Evolutionary conservation across 1,140 invertebrate genomes (phyloP).

Genomic region (Hestina assimilis): DNA sequence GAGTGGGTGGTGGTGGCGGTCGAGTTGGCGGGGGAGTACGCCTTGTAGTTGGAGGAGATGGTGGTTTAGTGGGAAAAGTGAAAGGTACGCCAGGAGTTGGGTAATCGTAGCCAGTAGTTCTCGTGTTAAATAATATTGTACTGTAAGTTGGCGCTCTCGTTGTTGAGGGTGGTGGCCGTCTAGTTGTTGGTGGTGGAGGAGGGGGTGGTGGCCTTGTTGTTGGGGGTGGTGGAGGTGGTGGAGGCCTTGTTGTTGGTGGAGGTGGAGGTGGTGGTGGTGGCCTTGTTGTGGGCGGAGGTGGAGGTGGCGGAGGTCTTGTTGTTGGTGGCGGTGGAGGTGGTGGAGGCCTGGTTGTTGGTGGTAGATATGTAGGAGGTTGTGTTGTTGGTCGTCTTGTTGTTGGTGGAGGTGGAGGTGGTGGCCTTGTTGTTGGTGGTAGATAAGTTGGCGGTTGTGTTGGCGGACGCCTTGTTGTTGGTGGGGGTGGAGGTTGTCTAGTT

Average conservation of each 20-base stretch:
- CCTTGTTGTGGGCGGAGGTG: background rate
- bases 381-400: constrained; percentile 20
- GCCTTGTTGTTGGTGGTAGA: constrained; percentile 17
- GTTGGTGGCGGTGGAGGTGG: constrained; percentile 27
- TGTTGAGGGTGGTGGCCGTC: constrained; percentile 12
- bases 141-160: constrained; percentile 24
- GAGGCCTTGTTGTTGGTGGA: background rate
- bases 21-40: constrained; percentile 21
- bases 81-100: constrained; percentile 35
- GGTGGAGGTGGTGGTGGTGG: constrained; percentile 11
- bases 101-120: constrained; percentile 20
- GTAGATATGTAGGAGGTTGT: constrained; percentile 19
- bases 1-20: constrained; percentile 18
- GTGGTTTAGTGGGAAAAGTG: constrained; percentile 32
- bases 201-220: constrained; percentile 15
- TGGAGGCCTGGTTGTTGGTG: constrained; percentile 18
- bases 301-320: constrained; percentile 5
- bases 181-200: constrained; percentile 15
- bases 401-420: constrained; percentile 23
- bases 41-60: constrained; percentile 26
- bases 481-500: constrained; percentile 26
- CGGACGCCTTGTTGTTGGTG: constrained; percentile 1
- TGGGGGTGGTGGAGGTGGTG: constrained; percentile 4
- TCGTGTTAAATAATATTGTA: constrained; percentile 12
- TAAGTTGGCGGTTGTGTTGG: constrained; percentile 15